These are phyloP conservation scores for Scotopteryx bipunctaria DNA, from an alignment of 2,888 invertebrate species.

Conservation along the genomic window DNA sequence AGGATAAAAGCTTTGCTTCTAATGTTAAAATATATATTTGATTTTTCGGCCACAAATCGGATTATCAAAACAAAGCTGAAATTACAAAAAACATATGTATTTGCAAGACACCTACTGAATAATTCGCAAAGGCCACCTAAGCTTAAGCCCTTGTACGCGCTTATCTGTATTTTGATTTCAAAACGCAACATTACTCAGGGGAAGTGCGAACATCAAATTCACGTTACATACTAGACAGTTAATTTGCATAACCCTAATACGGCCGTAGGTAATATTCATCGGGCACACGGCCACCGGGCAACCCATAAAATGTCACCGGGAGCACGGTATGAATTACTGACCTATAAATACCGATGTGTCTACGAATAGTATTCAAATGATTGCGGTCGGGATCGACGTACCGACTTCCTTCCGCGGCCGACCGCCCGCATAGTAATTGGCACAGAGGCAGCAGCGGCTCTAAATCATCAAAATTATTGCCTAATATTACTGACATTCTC, in stretches of 20 bases:
- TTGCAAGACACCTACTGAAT: not conserved
- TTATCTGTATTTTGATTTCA: slow-evolving; percentile 26
- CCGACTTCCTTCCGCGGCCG: slow-evolving; percentile 75
- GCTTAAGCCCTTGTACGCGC: slow-evolving; percentile 26
- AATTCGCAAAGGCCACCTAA: slow-evolving; percentile 27
- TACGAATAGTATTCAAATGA: slow-evolving; percentile 76
- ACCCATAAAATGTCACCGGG: slow-evolving; percentile 71
- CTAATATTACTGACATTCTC: slow-evolving; percentile 72
- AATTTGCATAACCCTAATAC: slow-evolving; percentile 61
- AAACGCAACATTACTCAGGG: slow-evolving; percentile 6
- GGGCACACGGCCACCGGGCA: slow-evolving; percentile 54
- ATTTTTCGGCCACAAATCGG: not conserved
- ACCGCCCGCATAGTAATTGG: slow-evolving; percentile 78
- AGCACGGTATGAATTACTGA: slow-evolving; percentile 69
- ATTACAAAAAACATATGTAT: slow-evolving; percentile 23
- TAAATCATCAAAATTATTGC: slow-evolving; percentile 82
- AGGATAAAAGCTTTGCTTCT: not conserved
- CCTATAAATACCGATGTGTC: slow-evolving; percentile 74
- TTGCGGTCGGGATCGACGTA: slow-evolving; percentile 76
- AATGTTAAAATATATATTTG: not conserved
- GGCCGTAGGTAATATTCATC: slow-evolving; percentile 51
- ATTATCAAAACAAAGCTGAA: slow-evolving; percentile 21
- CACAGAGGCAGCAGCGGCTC: slow-evolving; percentile 60
- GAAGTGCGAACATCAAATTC: slow-evolving; percentile 45
- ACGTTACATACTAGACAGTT: slow-evolving; percentile 47